Evolutionary conservation across 1,140 invertebrate genomes (phyloP).

Genomic region (silkworm (Bombyx mori)): DNA sequence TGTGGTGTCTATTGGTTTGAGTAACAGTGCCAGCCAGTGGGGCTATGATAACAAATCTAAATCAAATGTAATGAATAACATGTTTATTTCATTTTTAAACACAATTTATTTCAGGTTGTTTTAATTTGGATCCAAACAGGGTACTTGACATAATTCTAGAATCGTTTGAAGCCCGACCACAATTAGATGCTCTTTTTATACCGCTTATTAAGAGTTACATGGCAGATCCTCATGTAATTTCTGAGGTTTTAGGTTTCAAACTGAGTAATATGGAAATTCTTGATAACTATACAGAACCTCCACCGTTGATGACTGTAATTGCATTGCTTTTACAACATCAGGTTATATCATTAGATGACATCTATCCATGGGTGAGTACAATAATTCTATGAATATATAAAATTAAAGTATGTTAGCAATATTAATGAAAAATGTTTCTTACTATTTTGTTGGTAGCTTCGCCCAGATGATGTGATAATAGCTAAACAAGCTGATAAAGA

Average conservation of each 20-base stretch:
- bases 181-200: constrained; percentile 84
- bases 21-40: no score
- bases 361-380: constrained; percentile 90
- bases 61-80: not conserved
- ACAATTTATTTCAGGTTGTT: constrained; percentile 83
- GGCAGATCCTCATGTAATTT: constrained; percentile 78
- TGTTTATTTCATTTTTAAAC: not conserved
- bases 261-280: constrained; percentile 82
- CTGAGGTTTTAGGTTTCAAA: constrained; percentile 96
- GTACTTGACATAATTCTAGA: constrained; percentile 97
- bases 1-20: no score
- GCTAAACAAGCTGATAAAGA: constrained; percentile 86
- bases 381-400: not conserved
- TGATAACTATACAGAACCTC: constrained; percentile 79
- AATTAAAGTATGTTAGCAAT: not conserved
- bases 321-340: constrained; percentile 91
- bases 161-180: constrained; percentile 92
- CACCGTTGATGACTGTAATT: constrained; percentile 89
- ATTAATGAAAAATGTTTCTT: not conserved
- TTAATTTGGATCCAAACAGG: constrained; percentile 98
- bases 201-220: constrained; percentile 88
- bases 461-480: constrained; percentile 88
- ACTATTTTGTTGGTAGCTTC: constrained; percentile 73
- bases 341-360: constrained; percentile 88
- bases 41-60: no score